phyloP scores from a whole-genome alignment of 2,888 invertebrate genomes.

The Crepidodera aurea region DNA sequence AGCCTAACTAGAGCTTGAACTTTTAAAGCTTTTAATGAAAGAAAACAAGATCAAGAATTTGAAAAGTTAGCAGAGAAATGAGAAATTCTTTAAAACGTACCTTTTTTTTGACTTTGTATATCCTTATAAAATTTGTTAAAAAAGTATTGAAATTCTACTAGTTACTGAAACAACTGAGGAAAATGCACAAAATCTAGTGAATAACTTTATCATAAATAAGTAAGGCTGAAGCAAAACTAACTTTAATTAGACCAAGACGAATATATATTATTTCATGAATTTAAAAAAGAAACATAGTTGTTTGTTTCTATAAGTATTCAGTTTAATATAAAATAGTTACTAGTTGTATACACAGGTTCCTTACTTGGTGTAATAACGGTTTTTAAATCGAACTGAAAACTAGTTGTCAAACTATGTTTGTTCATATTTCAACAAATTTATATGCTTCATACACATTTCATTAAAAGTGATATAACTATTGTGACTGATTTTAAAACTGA shows the following conservation, averaged over 20 bases:
- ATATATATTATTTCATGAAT: background rate
- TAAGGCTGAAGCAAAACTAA: background rate
- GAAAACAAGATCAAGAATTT: constrained; percentile 33
- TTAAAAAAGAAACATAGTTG: background rate
- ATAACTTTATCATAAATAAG: constrained; percentile 3
- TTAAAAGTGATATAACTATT: no score
- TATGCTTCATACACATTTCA: no score
- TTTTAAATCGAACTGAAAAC: no score
- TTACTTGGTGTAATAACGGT: no score
- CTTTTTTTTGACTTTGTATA: constrained; percentile 26
- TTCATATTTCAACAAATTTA: no score
- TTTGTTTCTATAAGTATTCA: background rate
- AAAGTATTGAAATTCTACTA: constrained; percentile 32
- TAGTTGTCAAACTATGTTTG: no score
- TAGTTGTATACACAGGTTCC: no score
- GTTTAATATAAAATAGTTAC: no score
- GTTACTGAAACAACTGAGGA: constrained; percentile 32
- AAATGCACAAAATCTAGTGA: constrained; percentile 22
- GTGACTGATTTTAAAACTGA: no score
- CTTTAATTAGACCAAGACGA: background rate
- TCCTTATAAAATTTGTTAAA: constrained; percentile 23
- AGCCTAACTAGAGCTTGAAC: constrained; percentile 38
- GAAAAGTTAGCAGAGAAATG: constrained; percentile 39
- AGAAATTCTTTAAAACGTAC: constrained; percentile 36
- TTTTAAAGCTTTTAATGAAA: constrained; percentile 33